Conservation (phyloP, 2,797 vertebrate species). For the Centroberyx gerrardi region DNA sequence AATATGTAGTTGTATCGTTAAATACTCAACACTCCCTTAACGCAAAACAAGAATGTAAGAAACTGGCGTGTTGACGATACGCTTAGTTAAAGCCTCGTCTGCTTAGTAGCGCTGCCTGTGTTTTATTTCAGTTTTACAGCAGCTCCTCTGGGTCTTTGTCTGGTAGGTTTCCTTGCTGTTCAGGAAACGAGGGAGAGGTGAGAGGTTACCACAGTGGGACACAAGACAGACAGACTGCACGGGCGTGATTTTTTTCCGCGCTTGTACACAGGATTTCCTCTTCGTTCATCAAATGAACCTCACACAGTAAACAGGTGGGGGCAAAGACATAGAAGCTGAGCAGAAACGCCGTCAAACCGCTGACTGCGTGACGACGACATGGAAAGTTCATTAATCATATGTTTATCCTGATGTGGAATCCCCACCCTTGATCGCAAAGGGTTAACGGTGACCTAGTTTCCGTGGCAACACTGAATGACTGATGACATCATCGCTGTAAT, state of each 20-base stretch:
- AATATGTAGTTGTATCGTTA: slow-evolving; percentile 32
- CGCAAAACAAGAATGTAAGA: neutral
- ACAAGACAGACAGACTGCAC: slow-evolving; percentile 39
- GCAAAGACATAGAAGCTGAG: slow-evolving; percentile 42
- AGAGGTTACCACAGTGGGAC: slow-evolving; percentile 56
- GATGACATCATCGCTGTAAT: slow-evolving; percentile 85
- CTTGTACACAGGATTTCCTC: slow-evolving; percentile 74
- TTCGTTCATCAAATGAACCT: slow-evolving; percentile 35
- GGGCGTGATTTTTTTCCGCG: slow-evolving; percentile 40
- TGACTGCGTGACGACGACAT: slow-evolving; percentile 43
- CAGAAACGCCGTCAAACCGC: slow-evolving; percentile 23
- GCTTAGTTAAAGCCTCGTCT: slow-evolving; percentile 3
- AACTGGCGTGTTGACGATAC: neutral
- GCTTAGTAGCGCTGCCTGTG: neutral
- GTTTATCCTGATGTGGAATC: slow-evolving; percentile 70
- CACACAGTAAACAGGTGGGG: slow-evolving; percentile 23
- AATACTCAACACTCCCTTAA: neutral
- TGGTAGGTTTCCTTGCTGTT: slow-evolving; percentile 41
- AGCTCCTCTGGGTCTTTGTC: neutral
- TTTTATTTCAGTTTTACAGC: slow-evolving; percentile 37
- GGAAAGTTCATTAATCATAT: slow-evolving; percentile 68
- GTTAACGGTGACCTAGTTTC: slow-evolving; percentile 88
- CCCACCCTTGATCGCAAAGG: slow-evolving; percentile 67
- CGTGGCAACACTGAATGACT: slow-evolving; percentile 84
- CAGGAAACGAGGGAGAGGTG: slow-evolving; percentile 56